Evolutionary conservation across 2,113 vertebrate species (phyloP), one percentile per base, ranked within the genome.

Genomic region (Poeciliopsis retropinna): DNA sequence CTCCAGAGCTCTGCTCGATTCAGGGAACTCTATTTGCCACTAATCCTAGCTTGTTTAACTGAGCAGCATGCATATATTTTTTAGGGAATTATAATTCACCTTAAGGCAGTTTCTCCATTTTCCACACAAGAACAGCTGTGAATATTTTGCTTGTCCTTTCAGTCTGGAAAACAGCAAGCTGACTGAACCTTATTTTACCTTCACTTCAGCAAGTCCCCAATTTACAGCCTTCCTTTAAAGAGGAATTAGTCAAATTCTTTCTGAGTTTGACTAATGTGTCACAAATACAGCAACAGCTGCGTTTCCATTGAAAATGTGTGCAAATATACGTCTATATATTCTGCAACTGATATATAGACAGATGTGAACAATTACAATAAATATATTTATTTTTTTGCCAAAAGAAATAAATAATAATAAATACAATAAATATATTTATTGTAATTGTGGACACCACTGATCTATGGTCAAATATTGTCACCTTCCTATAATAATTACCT

Each of bases 31-130:
- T 68, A 70, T 82, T 80, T 70, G 13, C 68, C 27, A 2, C 72
- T 60, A 72, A 75, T 54, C 60, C 76, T 64, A 70, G 57, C 74
- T 74, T 67, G 63, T 85, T 60, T 75, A 70, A 69, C 60, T 37
- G 28, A 72, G 37, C 65, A 71, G 72, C 25, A 47, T 3, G 22
- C 32, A 4, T 76, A 9, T 10, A 54, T 32, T 64, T 74, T 77
- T 25, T 51, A 28, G 66, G 28, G 2, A 29, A 29, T 9, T 31
- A 12, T 68, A 11, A 68, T 41, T 44, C 37, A 41, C 37, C 64
- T 41, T 44, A 14, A 44, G 13, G 32, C 57, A 60, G 25, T 73
- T 68, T 73, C 27, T 44, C 4, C 60, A 29, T 64, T 51, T 76
- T 30, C 15, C 3, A n/a, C 41, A 28, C 32, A 67, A 51, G 8